phyloP scores from a whole-genome alignment of 2,113 vertebrate species.

The Bos taurus region ARS-UCD2.0 NC_037341.1:41165501-41166000 shows the following conservation, averaged over 20 bases:
- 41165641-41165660: neutral
- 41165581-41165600: neutral
- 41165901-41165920: neutral
- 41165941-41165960: neutral
- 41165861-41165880: neutral
- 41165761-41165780: neutral
- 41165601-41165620: neutral
- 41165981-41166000: neutral
- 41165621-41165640: neutral
- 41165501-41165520: neutral
- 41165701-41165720: neutral
- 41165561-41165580: neutral
- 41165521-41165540: neutral
- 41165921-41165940: neutral
- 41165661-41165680: neutral
- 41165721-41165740: neutral
- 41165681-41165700: neutral
- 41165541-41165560: neutral
- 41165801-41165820: neutral
- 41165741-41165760: neutral
- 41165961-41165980: neutral
- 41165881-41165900: neutral
- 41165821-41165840: neutral
- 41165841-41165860: neutral
- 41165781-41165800: neutral